These are phyloP conservation scores for Etheostoma spectabile DNA, from an alignment of 2,113 vertebrate genomes.

Conservation along the genomic window DNA sequence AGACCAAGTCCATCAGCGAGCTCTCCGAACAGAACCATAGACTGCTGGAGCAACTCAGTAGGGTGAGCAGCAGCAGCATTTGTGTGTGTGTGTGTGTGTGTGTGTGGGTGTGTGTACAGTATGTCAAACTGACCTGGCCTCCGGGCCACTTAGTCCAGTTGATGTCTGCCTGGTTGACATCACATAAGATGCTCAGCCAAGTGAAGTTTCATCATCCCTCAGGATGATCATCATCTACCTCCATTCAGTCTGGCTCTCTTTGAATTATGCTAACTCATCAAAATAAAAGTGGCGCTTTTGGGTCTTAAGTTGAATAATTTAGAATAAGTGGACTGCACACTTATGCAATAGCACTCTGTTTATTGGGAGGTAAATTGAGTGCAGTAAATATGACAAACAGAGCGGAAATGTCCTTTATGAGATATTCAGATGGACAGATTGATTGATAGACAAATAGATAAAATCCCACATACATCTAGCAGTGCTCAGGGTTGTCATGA, in stretches of 20 bases:
- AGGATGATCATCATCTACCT: not conserved
- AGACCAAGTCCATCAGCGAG: constrained; percentile 91
- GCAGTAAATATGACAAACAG: constrained; percentile 38
- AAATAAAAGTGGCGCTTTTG: constrained; percentile 56
- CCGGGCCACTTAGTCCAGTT: constrained; percentile 38
- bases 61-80: constrained; percentile 92
- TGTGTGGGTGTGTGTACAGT: constrained; percentile 23
- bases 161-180: constrained; percentile 29
- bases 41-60: constrained; percentile 95
- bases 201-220: too few relatives aligned
- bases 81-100: not conserved
- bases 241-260: constrained; percentile 1
- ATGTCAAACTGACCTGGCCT: constrained; percentile 6
- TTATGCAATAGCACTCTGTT: constrained; percentile 65
- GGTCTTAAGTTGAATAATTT: constrained; percentile 63
- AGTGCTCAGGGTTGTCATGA: not conserved
- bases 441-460: not conserved
- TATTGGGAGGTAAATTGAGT: constrained; percentile 62
- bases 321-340: constrained; percentile 52
- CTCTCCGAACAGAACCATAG: constrained; percentile 98
- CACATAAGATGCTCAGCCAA: constrained; percentile 52
- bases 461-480: not conserved
- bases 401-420: not conserved
- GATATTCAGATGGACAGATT: not conserved
- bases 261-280: constrained; percentile 68